A percentile compares a stretch with the other conserved stretches of the same genome.
Evolutionary conservation across 2,113 vertebrate genomes (phyloP).

Genomic region (Onychostruthus taczanowskii): DNA sequence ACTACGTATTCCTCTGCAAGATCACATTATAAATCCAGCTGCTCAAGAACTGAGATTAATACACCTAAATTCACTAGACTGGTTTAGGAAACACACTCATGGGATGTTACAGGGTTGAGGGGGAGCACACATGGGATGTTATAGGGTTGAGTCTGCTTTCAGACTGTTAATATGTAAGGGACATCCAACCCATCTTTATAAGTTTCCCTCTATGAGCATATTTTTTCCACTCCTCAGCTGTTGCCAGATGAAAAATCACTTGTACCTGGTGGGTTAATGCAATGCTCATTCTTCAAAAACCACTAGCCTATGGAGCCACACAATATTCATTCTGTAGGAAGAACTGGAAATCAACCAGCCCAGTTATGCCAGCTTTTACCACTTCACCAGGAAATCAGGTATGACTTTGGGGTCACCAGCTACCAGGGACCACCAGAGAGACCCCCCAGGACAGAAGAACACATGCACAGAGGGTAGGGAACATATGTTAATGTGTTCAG

Average conservation of each 20-base stretch:
- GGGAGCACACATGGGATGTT: background rate
- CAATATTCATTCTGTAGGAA: background rate
- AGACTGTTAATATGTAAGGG: background rate
- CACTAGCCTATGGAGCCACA: too few species aligned
- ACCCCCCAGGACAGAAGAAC: background rate
- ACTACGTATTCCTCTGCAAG: background rate
- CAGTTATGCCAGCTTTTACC: background rate
- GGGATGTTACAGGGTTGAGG: background rate
- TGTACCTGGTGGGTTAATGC: background rate
- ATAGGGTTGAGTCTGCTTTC: background rate
- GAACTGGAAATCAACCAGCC: background rate
- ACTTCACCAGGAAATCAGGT: background rate
- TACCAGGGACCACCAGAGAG: background rate
- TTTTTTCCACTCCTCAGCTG: background rate
- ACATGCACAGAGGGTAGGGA: background rate
- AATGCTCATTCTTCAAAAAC: background rate
- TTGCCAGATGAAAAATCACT: background rate
- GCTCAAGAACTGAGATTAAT: background rate
- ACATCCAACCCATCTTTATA: background rate
- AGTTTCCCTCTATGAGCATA: background rate
- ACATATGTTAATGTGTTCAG: accelerated
- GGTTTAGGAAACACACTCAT: background rate
- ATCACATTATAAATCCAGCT: background rate
- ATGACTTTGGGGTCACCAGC: background rate
- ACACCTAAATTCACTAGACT: background rate